These are phyloP conservation scores for Lepidocyrtoides sp. DNA, from an alignment of 2,888 invertebrate species.

Conservation along the genomic window DNA sequence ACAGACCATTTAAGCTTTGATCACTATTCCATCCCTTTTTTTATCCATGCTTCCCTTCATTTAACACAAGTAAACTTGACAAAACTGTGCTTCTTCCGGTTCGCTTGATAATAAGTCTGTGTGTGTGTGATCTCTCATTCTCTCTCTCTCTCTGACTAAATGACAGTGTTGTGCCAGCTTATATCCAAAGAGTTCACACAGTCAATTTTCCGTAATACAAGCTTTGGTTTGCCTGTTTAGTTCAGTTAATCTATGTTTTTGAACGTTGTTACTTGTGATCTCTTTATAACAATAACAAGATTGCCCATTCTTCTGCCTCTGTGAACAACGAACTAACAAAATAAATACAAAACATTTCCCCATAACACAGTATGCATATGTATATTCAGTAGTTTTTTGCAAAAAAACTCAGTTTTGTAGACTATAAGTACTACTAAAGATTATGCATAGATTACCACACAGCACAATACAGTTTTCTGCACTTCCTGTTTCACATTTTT, in stretches of 20 bases:
- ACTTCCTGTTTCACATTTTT: constrained; percentile 39
- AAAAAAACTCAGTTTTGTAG: too few relatives aligned
- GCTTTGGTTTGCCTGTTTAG: too few relatives aligned
- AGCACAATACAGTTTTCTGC: constrained; percentile 46
- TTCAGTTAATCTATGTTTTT: neutral
- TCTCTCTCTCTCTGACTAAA: neutral
- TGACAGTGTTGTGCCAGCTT: neutral
- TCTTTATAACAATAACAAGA: too few relatives aligned
- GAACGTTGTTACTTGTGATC: neutral
- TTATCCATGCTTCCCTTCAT: constrained; percentile 50
- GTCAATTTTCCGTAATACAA: too few relatives aligned
- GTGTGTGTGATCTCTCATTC: too few relatives aligned
- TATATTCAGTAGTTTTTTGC: neutral
- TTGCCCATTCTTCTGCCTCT: neutral
- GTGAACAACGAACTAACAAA: neutral
- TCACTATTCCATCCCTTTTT: neutral
- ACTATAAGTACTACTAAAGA: too few relatives aligned
- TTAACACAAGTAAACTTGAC: too few relatives aligned
- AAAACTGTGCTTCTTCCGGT: constrained; percentile 73
- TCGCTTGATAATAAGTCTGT: constrained; percentile 55
- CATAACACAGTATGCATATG: neutral
- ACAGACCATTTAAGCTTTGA: constrained; percentile 68
- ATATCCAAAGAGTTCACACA: neutral
- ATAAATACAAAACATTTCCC: neutral
- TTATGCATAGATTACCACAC: neutral